Percentiles rank a stretch among this genome's conserved stretches.
phyloP scores from a whole-genome alignment of 2,888 invertebrate genomes.

The Ormyrus rosae region DNA sequence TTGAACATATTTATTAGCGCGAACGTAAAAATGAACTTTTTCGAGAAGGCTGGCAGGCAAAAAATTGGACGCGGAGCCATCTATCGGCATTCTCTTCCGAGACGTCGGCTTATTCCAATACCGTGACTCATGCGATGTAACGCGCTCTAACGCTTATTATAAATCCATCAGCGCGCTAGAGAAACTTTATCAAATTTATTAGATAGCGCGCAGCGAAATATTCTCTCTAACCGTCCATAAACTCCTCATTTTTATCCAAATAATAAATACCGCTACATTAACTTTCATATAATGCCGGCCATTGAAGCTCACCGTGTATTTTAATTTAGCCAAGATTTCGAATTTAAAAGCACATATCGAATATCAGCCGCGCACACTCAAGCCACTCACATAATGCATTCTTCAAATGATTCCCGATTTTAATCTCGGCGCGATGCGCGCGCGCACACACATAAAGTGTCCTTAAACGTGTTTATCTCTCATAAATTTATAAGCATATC shows the following conservation, averaged over 20 bases:
- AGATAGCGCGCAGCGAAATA: slow-evolving; percentile 26
- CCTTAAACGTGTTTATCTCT: slow-evolving; percentile 51
- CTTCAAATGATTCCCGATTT: slow-evolving; percentile 41
- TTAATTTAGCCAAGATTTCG: slow-evolving; percentile 44
- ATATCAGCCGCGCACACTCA: background rate
- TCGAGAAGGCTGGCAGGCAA: too few relatives aligned
- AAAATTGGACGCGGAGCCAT: too few relatives aligned
- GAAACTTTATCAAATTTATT: slow-evolving; percentile 54
- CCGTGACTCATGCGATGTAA: slow-evolving; percentile 32
- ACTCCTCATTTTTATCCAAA: slow-evolving; percentile 23
- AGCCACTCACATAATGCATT: slow-evolving; percentile 13
- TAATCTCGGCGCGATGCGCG: slow-evolving; percentile 31
- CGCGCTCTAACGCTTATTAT: slow-evolving; percentile 39
- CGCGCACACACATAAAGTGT: slow-evolving; percentile 12
- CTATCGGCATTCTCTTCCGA: background rate
- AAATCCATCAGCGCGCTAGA: slow-evolving; percentile 40
- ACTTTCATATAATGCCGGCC: background rate
- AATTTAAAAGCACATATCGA: slow-evolving; percentile 40
- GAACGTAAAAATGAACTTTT: too few relatives aligned
- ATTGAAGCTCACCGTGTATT: slow-evolving; percentile 21
- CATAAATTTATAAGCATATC: slow-evolving; percentile 53
- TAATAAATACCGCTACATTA: slow-evolving; percentile 33
- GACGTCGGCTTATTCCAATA: slow-evolving; percentile 10
- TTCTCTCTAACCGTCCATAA: slow-evolving; percentile 12
- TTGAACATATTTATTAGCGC: too few relatives aligned